phyloP scores from a whole-genome alignment of 1,140 invertebrate species.

The Drosophila trapezifrons region DNA sequence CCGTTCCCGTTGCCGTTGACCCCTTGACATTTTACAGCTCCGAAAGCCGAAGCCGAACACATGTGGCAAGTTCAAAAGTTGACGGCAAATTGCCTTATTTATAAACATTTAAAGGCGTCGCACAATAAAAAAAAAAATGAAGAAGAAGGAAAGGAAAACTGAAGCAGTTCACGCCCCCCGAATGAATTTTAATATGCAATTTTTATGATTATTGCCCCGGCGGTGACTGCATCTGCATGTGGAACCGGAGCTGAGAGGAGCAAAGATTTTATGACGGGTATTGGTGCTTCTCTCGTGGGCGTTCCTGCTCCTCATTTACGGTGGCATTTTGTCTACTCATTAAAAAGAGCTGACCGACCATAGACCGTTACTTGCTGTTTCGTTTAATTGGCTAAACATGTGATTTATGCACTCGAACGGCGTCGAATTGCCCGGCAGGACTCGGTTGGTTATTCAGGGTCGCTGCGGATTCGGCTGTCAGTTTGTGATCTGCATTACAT shows the following conservation, averaged over 20 bases:
- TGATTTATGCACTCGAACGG: conserved; percentile 59
- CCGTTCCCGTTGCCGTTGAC: conserved; percentile 55
- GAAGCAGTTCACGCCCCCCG: conserved; percentile 53
- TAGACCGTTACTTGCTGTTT: conserved; percentile 57
- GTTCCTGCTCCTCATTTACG: conserved; percentile 52
- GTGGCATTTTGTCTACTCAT: conserved; percentile 63
- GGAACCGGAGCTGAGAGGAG: conserved; percentile 24
- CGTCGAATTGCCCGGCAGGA: conserved; percentile 22
- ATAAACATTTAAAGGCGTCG: conserved; percentile 72
- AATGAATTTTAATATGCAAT: conserved; percentile 76
- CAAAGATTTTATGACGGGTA: conserved; percentile 49
- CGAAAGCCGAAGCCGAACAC: conserved; percentile 64
- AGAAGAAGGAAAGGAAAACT: conserved; percentile 20
- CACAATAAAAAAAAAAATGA: conserved; percentile 46
- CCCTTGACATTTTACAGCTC: conserved; percentile 66
- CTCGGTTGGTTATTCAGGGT: conserved; percentile 22
- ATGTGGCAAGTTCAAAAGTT: conserved; percentile 81
- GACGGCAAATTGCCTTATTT: conserved; percentile 82
- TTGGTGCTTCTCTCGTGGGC: conserved; percentile 29
- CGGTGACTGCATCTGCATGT: conserved; percentile 30
- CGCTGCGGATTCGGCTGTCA: background rate
- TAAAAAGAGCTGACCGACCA: conserved; percentile 49
- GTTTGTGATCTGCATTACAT: conserved; percentile 45
- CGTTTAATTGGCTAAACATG: conserved; percentile 73
- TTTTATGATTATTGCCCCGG: conserved; percentile 71